phyloP scores from a whole-genome alignment of 2,113 vertebrate genomes.

The Eurystomus gularis region DNA sequence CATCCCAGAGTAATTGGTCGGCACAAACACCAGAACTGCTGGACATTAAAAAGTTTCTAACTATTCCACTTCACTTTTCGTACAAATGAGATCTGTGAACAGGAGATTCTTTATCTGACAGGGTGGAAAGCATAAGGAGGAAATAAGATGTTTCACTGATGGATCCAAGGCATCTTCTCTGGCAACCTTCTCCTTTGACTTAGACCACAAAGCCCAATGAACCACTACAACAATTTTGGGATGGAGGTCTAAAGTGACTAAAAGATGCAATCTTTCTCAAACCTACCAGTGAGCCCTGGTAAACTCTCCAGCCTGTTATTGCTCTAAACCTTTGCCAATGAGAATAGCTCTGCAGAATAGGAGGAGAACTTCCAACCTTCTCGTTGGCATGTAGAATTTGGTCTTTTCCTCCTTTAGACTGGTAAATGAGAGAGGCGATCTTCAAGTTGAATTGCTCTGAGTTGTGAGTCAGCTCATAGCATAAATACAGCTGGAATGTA shows the following conservation, averaged over 20 bases:
- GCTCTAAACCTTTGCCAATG: not conserved
- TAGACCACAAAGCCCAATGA: rapidly evolving
- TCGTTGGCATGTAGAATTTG: not conserved
- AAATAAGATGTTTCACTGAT: not conserved
- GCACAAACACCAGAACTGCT: not conserved
- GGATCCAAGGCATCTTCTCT: not conserved
- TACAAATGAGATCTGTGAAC: not conserved
- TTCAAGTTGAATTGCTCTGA: not conserved
- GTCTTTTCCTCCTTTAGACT: not conserved
- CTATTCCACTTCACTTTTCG: not conserved
- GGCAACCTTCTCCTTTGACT: not conserved
- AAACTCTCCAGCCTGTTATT: not conserved
- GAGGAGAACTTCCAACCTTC: not conserved
- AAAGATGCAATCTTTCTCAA: not conserved
- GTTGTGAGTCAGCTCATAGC: slow-evolving; percentile 29
- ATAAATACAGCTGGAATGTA: slow-evolving; percentile 58
- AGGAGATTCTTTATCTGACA: not conserved
- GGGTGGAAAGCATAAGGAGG: not conserved
- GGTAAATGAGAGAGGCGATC: not conserved
- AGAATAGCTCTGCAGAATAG: not conserved
- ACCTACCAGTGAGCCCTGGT: not conserved
- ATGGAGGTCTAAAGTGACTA: not conserved
- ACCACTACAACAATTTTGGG: not conserved
- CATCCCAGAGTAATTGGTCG: not conserved
- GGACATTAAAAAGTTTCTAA: not conserved